These are phyloP conservation scores for Stegodyphus mimosarum DNA, from an alignment of 1,140 invertebrate species.

Conservation along the genomic window DNA sequence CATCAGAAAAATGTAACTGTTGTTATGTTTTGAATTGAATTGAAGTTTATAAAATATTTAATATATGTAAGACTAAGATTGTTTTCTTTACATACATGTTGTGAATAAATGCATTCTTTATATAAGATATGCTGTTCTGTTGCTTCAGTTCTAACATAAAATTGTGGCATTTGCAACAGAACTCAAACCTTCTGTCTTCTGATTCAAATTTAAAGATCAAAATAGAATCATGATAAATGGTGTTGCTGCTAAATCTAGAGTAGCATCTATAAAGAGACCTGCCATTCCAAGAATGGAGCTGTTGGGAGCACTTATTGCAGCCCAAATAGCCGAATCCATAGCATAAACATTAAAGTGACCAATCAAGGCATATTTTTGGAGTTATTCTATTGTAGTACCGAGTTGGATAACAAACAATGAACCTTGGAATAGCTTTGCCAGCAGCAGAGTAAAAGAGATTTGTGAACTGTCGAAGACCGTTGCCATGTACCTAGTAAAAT, in stretches of 20 bases:
- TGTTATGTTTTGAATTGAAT: neutral
- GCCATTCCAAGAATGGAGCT: slow-evolving; percentile 4
- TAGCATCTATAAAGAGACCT: slow-evolving; percentile 5
- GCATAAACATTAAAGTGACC: neutral
- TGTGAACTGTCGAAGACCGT: neutral
- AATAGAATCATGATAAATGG: neutral
- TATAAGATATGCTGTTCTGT: too few species aligned
- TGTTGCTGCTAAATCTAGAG: neutral
- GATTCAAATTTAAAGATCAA: neutral
- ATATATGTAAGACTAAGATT: too few species aligned
- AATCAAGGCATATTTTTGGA: neutral
- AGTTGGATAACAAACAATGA: slow-evolving; percentile 10
- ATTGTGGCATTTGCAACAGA: too few species aligned
- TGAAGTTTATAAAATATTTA: neutral
- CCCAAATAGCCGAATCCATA: neutral
- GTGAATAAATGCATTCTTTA: neutral
- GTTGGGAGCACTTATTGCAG: neutral
- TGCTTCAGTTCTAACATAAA: too few species aligned
- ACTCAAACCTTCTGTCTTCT: too few species aligned
- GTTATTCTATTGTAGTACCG: neutral
- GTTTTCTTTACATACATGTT: neutral
- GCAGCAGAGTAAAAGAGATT: slow-evolving; percentile 15
- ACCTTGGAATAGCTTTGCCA: slow-evolving; percentile 4
- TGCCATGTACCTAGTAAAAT: neutral
- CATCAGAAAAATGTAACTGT: neutral